Conservation (phyloP, 2,888 invertebrate species). For the Meta bourneti region DNA sequence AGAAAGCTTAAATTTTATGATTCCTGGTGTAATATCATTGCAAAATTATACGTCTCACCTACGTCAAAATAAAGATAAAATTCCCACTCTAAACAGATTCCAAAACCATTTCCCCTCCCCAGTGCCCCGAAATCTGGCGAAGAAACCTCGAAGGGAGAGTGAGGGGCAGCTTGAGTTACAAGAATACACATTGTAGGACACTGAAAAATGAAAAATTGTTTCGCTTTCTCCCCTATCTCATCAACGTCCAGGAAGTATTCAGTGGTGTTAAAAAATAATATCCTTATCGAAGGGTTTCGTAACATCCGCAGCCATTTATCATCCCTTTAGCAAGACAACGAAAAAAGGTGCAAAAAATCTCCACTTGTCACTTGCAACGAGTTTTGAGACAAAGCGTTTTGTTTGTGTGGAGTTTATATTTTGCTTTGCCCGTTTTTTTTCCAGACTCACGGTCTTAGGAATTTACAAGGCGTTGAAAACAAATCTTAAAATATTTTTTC, state of each 20-base stretch:
- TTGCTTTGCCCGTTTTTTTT: constrained; percentile 19
- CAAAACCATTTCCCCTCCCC: too few species aligned
- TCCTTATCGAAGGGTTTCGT: constrained; percentile 63
- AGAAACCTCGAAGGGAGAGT: too few species aligned
- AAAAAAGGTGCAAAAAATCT: constrained; percentile 50
- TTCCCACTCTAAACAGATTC: too few species aligned
- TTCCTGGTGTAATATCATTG: too few species aligned
- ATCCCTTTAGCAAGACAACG: constrained; percentile 31
- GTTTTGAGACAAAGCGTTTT: constrained; percentile 66
- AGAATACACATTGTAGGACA: constrained; percentile 42
- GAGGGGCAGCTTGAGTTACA: constrained; percentile 22
- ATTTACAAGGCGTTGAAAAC: constrained; percentile 58
- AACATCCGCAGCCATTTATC: constrained; percentile 57
- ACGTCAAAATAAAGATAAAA: too few species aligned
- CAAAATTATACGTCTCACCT: too few species aligned
- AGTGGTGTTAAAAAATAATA: constrained; percentile 64
- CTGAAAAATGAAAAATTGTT: constrained; percentile 50
- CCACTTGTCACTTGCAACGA: constrained; percentile 62
- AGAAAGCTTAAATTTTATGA: too few species aligned
- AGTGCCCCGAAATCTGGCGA: too few species aligned
- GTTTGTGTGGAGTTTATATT: constrained; percentile 46
- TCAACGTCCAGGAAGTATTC: constrained; percentile 54
- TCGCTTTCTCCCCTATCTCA: constrained; percentile 33
- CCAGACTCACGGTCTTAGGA: constrained; percentile 8
- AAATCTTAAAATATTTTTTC: constrained; percentile 31